Conservation (phyloP, 1,140 invertebrate species). For the Aleiodes sp. region DNA sequence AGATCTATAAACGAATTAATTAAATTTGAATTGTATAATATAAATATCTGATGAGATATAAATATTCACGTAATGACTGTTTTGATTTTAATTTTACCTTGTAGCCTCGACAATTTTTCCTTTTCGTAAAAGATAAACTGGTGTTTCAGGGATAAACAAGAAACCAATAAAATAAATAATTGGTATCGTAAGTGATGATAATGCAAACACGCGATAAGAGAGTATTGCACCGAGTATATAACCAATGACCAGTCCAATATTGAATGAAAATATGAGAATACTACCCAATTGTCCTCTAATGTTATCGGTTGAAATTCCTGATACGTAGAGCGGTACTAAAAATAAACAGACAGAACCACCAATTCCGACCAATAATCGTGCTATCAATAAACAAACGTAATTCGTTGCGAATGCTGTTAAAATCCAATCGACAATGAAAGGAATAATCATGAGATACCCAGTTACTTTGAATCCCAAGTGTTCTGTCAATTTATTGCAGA, state of each 20-base stretch:
- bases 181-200: constrained; percentile 59
- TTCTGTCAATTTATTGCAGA: constrained; percentile 52
- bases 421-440: constrained; percentile 51
- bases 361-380: constrained; percentile 62
- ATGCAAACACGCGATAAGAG: constrained; percentile 63
- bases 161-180: constrained; percentile 62
- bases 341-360: constrained; percentile 64
- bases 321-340: constrained; percentile 68
- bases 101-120: constrained; percentile 52
- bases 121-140: constrained; percentile 59
- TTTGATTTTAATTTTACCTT: too few species aligned
- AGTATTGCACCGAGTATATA: constrained; percentile 69
- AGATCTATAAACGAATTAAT: constrained; percentile 48
- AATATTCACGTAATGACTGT: too few species aligned
- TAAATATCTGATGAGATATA: not conserved
- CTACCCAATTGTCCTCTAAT: constrained; percentile 69
- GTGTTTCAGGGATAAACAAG: constrained; percentile 71
- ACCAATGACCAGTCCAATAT: constrained; percentile 68
- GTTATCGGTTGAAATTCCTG: constrained; percentile 68
- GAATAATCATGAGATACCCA: constrained; percentile 49
- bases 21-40: constrained; percentile 11
- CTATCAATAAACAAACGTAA: constrained; percentile 48
- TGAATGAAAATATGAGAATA: constrained; percentile 65
- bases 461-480: constrained; percentile 58
- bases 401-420: constrained; percentile 56